Evolutionary conservation across 2,113 vertebrate genomes (phyloP).

Genomic region (Fukomys damarensis): DNA sequence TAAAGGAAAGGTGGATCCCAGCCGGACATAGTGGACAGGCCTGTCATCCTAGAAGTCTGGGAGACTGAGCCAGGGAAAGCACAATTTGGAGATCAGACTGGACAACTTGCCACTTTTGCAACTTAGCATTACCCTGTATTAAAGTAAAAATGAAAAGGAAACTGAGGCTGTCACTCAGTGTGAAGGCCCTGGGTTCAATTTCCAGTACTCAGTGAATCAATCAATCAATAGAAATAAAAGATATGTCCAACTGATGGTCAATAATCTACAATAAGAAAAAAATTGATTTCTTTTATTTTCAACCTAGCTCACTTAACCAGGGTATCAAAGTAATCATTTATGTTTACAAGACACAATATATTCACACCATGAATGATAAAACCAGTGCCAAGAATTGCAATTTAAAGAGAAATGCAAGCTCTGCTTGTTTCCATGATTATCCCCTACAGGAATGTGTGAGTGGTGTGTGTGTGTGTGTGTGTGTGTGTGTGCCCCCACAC

Average conservation of each 20-base stretch:
- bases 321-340: slow-evolving; percentile 4
- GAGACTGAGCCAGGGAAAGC: not conserved
- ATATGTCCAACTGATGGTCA: not conserved
- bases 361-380: not conserved
- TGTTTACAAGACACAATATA: not conserved
- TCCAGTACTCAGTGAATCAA: not conserved
- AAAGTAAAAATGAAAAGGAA: not conserved
- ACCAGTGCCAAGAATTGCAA: not conserved
- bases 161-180: not conserved
- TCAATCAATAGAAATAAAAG: not conserved
- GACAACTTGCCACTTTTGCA: not conserved
- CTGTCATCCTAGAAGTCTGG: not conserved
- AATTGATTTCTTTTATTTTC: slow-evolving; percentile 21
- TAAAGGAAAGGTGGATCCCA: not conserved
- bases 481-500: not conserved
- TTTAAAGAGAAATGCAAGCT: not conserved
- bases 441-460: not conserved
- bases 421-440: not conserved
- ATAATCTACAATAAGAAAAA: slow-evolving; percentile 34
- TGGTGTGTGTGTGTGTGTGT: not conserved
- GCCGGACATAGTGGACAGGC: not conserved
- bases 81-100: not conserved
- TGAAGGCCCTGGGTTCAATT: not conserved
- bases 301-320: not conserved
- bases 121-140: not conserved